Base-by-base conservation (phyloP, 2,113 vertebrate genomes). In the Gymnorhina tibicen region DNA sequence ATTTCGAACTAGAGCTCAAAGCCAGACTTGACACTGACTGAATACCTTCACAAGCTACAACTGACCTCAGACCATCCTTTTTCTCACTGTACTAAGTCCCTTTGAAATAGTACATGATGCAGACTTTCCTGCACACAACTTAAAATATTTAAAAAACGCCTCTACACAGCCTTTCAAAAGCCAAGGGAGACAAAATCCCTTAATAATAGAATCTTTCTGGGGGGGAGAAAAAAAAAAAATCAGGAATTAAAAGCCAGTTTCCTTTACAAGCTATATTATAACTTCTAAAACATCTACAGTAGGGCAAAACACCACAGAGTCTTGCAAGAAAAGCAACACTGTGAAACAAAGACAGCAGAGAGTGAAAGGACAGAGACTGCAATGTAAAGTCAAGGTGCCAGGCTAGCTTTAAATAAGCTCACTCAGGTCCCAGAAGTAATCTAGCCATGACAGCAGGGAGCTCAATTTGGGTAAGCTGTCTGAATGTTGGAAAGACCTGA, bases 11-110 rank as follows among this genome's bases (percentile, higher is more conserved):
- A 72, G 37, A 89, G 69, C 89, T 90, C 77, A 81, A 83, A 95
- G 91, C 52, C 87, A 91, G 88, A 33, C 59, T 41, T 91, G 97
- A 87, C 90, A 94, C 69, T 88, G 92, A 94, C 85, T 94, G 94
- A 96, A 95, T 90, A 92, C 49, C 52, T 94, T 95, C 76, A 89
- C 80, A 93, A 92, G 63, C 70, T 94, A 59, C 5, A 2, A 35
- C 28, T 91, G 95, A 95, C 85, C 89, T 68, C 60, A 89, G 63
- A 67, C n/a, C 16, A 73, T 87, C 37, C n/a, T 64, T 96, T 89
- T 89, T 70, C 47, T 84, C 19, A 50, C 33, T 67, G 50, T 24
- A 42, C 39, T 72, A 72, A 82, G 56, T 60, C 89, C 64, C n/a
- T 81, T 72, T 76, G 74, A 93, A 96, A 91, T 80, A 60, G 33